Conservation (phyloP, 2,113 vertebrate species). For the Tragelaphus strepsiceros region DNA sequence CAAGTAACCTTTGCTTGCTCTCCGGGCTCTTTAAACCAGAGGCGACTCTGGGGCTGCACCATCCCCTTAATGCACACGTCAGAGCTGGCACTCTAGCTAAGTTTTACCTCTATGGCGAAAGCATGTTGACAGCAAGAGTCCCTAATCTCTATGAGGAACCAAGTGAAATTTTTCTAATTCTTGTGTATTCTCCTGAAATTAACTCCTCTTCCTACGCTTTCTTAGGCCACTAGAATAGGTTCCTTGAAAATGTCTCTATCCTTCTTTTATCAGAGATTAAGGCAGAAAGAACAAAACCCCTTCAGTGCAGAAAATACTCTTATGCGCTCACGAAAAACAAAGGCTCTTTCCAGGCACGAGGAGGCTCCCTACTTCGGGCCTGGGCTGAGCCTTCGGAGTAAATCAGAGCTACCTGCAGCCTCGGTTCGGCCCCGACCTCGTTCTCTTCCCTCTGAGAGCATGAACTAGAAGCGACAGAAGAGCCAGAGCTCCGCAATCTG, state of each 20-base stretch:
- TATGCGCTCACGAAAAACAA: background rate
- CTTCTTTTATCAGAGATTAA: background rate
- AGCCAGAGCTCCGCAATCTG: background rate
- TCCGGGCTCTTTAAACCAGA: background rate
- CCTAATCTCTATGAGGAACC: background rate
- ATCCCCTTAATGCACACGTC: background rate
- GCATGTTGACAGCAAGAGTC: background rate
- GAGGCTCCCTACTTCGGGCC: background rate
- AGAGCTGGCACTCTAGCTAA: background rate
- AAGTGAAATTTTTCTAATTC: background rate
- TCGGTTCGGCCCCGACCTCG: background rate
- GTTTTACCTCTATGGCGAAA: background rate
- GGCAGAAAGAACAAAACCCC: background rate
- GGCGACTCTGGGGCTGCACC: background rate
- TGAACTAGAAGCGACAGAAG: background rate
- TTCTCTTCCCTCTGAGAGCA: background rate
- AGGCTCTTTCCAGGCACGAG: background rate
- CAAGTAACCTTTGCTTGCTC: background rate
- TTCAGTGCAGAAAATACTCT: background rate
- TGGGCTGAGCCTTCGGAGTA: background rate
- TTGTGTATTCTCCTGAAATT: constrained; percentile 15
- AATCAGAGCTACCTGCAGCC: background rate
- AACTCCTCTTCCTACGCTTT: background rate
- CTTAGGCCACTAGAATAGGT: background rate
- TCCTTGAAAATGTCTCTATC: constrained; percentile 15